phyloP scores from a whole-genome alignment of 2,888 invertebrate genomes.

The Caenorhabditis wallacei region DNA sequence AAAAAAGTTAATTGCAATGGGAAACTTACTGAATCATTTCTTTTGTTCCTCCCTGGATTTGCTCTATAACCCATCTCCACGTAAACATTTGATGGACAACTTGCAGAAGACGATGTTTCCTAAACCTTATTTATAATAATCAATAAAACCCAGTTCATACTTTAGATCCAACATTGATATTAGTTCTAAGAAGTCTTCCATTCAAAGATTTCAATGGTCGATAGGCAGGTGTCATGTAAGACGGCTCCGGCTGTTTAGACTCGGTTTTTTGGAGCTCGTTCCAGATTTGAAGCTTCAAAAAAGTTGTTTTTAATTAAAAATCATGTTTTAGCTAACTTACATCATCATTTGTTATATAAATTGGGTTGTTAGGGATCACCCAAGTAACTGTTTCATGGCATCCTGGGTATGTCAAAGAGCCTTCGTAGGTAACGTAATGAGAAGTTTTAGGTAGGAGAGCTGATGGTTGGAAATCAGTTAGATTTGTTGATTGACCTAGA shows the following conservation, averaged over 20 bases:
- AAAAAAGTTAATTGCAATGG: neutral
- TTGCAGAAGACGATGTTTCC: constrained; percentile 42
- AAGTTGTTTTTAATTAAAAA: too few relatives aligned
- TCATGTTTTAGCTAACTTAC: constrained; percentile 85
- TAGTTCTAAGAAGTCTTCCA: constrained; percentile 95
- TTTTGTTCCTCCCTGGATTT: constrained; percentile 73
- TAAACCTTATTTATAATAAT: too few relatives aligned
- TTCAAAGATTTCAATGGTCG: constrained; percentile 94
- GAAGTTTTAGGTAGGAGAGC: constrained; percentile 93
- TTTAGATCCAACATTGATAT: constrained; percentile 90
- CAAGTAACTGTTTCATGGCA: constrained; percentile 99
- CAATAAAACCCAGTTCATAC: too few relatives aligned
- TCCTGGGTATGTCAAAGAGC: constrained; percentile 84
- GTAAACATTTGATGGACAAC: constrained; percentile 80
- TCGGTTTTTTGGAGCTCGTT: constrained; percentile 81
- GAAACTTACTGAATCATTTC: constrained; percentile 58
- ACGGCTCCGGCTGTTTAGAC: constrained; percentile 74
- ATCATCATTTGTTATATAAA: constrained; percentile 96
- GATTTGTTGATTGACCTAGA: constrained; percentile 88
- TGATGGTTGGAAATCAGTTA: constrained; percentile 91
- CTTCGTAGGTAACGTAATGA: constrained; percentile 92
- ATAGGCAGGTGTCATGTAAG: constrained; percentile 88
- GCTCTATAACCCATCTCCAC: constrained; percentile 81
- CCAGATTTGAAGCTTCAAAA: constrained; percentile 81
- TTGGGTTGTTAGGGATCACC: constrained; percentile 97